Evolutionary conservation across 2,113 vertebrate species (phyloP).

Genomic region (Oncorhynchus gorbuscha): DNA sequence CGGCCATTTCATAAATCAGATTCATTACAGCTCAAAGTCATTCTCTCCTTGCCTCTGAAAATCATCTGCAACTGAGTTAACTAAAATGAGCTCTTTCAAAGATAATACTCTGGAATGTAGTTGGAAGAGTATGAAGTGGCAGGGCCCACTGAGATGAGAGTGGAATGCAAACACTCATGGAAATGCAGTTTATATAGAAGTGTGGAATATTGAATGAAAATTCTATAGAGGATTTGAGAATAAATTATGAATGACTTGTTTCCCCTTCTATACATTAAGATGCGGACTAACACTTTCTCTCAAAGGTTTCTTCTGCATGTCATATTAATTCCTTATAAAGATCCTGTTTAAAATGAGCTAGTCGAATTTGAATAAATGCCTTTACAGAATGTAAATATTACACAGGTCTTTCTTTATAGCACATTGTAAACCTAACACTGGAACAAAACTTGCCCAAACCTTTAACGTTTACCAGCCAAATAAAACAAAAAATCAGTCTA

Average conservation of each 20-base stretch:
- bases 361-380: too few species aligned
- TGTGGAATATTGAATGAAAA: background rate
- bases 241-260: background rate
- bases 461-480: background rate
- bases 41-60: background rate
- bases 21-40: conserved; percentile 11
- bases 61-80: background rate
- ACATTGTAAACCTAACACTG: too few species aligned
- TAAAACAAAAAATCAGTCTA: background rate
- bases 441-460: too few species aligned
- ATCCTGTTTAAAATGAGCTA: too few species aligned
- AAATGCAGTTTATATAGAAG: background rate
- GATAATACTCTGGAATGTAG: too few species aligned
- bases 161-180: background rate
- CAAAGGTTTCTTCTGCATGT: too few species aligned
- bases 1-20: background rate
- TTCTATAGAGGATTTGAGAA: background rate
- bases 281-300: too few species aligned
- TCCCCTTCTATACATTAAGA: too few species aligned
- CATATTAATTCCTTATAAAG: too few species aligned
- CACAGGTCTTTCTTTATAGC: too few species aligned
- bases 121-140: background rate
- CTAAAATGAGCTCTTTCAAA: background rate
- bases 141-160: background rate
- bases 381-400: background rate